Evolutionary conservation across 2,797 vertebrate species (phyloP), one percentile per base, ranked within the genome.

Genomic region (Channa striata): DNA sequence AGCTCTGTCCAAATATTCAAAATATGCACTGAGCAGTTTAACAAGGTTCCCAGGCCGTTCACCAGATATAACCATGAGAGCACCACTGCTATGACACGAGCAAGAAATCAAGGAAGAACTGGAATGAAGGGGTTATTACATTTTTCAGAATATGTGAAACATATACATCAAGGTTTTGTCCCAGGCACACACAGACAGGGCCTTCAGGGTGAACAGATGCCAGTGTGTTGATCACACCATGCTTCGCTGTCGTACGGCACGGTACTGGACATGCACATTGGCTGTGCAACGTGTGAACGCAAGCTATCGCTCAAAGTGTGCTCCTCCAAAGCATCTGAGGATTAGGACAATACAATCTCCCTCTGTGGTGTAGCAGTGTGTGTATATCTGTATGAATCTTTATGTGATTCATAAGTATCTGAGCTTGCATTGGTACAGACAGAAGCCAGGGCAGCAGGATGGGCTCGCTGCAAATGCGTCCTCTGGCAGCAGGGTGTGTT

Each of bases 381-480:
- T 84, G 78, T 75, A 10, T 47, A 74, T 87, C 61, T 73, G 78
- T 86, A 91, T 93, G 91, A 89, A 90, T 90, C 89, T 44, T 16
- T 52, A 67, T 73, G 69, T 59, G 84, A 91, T 87, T 91, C 84
- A 88, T 85, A 87, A 78, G 69, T 87, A 75, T 78, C 73, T 80
- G 78, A 65, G 40, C 54, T 75, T 83, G 89, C 86, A 92, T 89
- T 77, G 81, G 79, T 77, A 81, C 87, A 89, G 84, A 80, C 83
- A 89, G 86, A 87, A 89, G 90, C 85, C 87, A 86, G 86, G 23
- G 82, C 89, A 85, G 82, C 30, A 56, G 62, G 21, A 76, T 57
- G 54, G 76, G 58, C 81, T 72, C 48, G 52, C 74, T 82, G 64
- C 78, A 87, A 73, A 86, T 70, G 83, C 64, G 68, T 87, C 65